Evolutionary conservation across 1,140 invertebrate genomes (phyloP), one percentile per base, ranked within the genome.

Genomic region (Panagrolaimus sp.): DNA sequence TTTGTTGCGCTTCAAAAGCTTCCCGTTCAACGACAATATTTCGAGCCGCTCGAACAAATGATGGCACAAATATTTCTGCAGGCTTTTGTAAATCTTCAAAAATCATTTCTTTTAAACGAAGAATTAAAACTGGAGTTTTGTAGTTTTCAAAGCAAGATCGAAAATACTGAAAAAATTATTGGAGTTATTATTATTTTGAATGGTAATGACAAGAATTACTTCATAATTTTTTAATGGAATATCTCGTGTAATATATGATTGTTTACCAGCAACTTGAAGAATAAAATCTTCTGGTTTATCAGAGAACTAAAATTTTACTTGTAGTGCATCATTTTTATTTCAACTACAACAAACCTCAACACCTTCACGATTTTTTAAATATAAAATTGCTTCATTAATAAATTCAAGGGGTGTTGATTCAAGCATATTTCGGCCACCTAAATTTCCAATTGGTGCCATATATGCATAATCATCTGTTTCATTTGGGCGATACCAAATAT

Each of bases 141-240:
- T 81, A 79, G 64, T 82, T 81, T 67, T 81, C 78, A 20, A 79
- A 72, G 42, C 69, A 69, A 0, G 78, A 76, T 38, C 78, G 78
- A 64, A 79, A 67, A 23, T 76, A 71, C 78, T 79, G 48, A 68
- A 80, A 73, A 63, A n/a, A 25, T 62, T 25, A 43, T 31, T 81
- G 72, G 46, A 74, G 72, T 51, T 9, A 14, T 20, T 69, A 62
- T n/a, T n/a, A n/a, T n/a, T n/a, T n/a, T n/a, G n/a, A n/a, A n/a
- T n/a, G n/a, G n/a, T n/a, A n/a, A n/a, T n/a, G n/a, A n/a, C n/a
- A n/a, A n/a, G 31, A 27, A 27, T 63, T 46, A 57, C 66, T 8
- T 57, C 51, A 57, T 57, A 57, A 20, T 57, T 57, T 27, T 57
- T 57, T 27, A 57, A 5, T 13, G 51, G 51, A 20, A 57, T 25